Evolutionary conservation across 2,797 vertebrate species (phyloP), one percentile per base, ranked within the genome.

Genomic region (Smutsia temminckii): DNA sequence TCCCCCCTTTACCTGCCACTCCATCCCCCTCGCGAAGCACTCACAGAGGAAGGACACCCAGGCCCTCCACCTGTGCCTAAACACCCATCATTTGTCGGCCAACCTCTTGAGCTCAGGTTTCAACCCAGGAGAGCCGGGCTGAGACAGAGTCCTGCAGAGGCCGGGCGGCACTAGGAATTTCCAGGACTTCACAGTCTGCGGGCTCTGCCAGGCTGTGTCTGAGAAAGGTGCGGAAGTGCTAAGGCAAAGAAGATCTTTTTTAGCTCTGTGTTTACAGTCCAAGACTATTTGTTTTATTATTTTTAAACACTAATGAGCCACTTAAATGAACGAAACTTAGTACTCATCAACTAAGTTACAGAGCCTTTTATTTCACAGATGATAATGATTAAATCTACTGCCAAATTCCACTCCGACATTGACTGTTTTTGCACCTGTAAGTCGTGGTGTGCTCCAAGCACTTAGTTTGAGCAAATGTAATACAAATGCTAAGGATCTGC

Each of bases 371-470:
- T 75, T 88, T 86, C 77, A 63, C 32, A 90, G 93, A 5, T 42
- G 59, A 83, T 14, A 68, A 77, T 80, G 64, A 91, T 81, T 53
- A 94, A 87, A 77, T 94, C 85, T 8, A 0, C 9, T 8, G 8
- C 37, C 94, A 64, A 6, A 20, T 32, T 85, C 40, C 8, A 57
- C 32, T 61, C 53, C 29, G 59, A 63, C 81, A 37, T 8, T 72
- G 94, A 64, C 77, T 40, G 1, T 79, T 46, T 93, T 42, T 69
- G 81, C 85, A 91, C 94, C 95, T 96, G 91, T 57, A 91, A 59
- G 86, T 49, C 74, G 16, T 18, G 61, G 23, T 5, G 23, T 17
- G 51, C 55, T 57, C 64, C 25, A 25, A 34, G 51, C 74, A 8
- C 83, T 74, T 46, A 63, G 66, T 66, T 4, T 51, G 75, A 85